Conservation (phyloP, 2,888 invertebrate species). For the Subacronicta megacephala region DNA sequence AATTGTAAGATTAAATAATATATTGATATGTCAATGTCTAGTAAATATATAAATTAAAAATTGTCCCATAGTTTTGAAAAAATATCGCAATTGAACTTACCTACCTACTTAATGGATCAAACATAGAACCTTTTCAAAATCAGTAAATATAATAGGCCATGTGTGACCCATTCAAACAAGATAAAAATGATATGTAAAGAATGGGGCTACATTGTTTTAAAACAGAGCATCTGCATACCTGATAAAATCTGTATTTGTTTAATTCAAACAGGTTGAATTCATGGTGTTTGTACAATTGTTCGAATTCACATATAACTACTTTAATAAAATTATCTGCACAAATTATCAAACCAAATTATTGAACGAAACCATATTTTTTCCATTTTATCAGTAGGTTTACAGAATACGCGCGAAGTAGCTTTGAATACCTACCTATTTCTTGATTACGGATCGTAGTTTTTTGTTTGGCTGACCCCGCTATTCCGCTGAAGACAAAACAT, state of each 20-base stretch:
- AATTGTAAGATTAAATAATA: too few relatives aligned
- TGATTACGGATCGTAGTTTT: too few relatives aligned
- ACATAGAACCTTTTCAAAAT: not conserved
- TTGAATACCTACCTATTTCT: too few relatives aligned
- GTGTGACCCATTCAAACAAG: slow-evolving; percentile 39
- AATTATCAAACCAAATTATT: slow-evolving; percentile 9
- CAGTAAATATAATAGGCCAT: slow-evolving; percentile 30
- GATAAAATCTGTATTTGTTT: slow-evolving; percentile 25
- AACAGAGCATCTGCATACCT: slow-evolving; percentile 31
- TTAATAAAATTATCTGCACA: slow-evolving; percentile 3
- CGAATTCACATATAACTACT: slow-evolving; percentile 7
- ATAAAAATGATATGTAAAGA: slow-evolving; percentile 30
- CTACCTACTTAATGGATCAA: not conserved
- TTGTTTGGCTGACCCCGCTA: too few relatives aligned
- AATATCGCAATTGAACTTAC: too few relatives aligned
- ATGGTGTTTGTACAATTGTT: slow-evolving; percentile 20
- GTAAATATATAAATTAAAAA: too few relatives aligned
- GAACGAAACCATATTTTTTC: too few relatives aligned
- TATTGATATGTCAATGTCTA: too few relatives aligned
- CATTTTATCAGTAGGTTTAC: too few relatives aligned
- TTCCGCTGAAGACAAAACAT: too few relatives aligned
- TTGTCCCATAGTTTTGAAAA: too few relatives aligned
- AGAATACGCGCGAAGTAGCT: too few relatives aligned
- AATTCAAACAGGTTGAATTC: slow-evolving; percentile 3
- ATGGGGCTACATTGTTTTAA: slow-evolving; percentile 21